These are phyloP conservation scores for Silurus meridionalis DNA, from an alignment of 2,113 vertebrate species.

Conservation along the genomic window DNA sequence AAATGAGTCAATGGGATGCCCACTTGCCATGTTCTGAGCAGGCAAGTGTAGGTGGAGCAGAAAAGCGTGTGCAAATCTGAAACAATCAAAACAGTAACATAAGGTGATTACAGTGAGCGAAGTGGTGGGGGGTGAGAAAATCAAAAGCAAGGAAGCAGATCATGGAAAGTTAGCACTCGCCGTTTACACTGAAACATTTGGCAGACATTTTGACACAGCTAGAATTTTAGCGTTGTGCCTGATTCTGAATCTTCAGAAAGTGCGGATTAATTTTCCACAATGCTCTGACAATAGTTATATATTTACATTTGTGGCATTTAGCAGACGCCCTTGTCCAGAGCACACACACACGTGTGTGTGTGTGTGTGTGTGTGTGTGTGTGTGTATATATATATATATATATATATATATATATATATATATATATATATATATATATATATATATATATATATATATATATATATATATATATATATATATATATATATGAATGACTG, in stretches of 20 bases:
- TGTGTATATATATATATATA: too few species aligned
- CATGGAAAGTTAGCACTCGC: neutral
- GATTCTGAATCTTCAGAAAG: neutral
- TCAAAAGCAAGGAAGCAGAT: slow-evolving; percentile 39
- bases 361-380: too few species aligned
- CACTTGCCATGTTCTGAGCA: slow-evolving; percentile 48
- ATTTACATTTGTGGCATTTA: too few species aligned
- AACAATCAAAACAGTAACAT: slow-evolving; percentile 46
- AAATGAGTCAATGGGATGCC: slow-evolving; percentile 49
- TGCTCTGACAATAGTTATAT: neutral
- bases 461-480: too few species aligned
- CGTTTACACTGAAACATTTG: neutral
- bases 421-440: too few species aligned
- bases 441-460: too few species aligned
- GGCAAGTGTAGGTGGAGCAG: slow-evolving; percentile 45
- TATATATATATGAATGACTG: too few species aligned
- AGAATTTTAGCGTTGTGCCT: neutral
- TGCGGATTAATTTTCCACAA: neutral
- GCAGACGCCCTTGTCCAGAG: too few species aligned
- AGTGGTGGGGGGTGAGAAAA: neutral
- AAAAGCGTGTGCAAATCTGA: slow-evolving; percentile 47
- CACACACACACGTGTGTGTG: too few species aligned
- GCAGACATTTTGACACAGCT: neutral
- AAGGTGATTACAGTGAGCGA: slow-evolving; percentile 35
- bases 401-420: too few species aligned